Base-by-base conservation (phyloP, 2,888 invertebrate genomes). In the Pseudococcus jackbeardsleyi region DNA sequence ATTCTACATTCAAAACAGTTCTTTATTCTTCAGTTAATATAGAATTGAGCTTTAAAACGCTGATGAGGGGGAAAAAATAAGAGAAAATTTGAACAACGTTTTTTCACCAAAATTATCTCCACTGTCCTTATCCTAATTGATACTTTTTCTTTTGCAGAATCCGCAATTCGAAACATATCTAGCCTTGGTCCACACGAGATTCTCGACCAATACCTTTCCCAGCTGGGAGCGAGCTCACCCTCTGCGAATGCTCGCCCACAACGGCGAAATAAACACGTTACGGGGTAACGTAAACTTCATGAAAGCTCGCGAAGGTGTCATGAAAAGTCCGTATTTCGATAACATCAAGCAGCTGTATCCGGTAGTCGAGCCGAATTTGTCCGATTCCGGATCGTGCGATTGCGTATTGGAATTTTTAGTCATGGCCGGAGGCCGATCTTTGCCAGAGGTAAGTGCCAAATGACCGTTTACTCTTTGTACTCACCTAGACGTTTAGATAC, bases 151-250 rank as follows among this genome's bases (percentile, higher is more conserved):
- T 77, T 90, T 92, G n/a, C 93, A 96, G 96, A 94, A 94, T 92
- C 95, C 96, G 0, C 94, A 94, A 90, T 99, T 96, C 93, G 96
- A 97, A 91, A 98, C 98, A 3, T 98, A 99, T 92, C 92, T 99
- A 92, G 98, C 99, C 72, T 92, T 99, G 91, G 98, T 99, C 9
- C 99, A 99, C 92, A 99, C 99, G 68, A 94, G 99, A 90, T 99
- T 99, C 93, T 99, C 99, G 17, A 99, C 99, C 90, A 99, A 99
- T 92, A 99, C 99, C 42, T 99, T 99, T 92, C 99, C 99, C 84
- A 98, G 97, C 91, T 99, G 99, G 99, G 99, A 99, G 92, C 94
- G 99, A 90, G 99, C 99, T 22, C 99, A 99, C 93, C 99, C 99
- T 17, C 93, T 99, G 91, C 95, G 99, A 96, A 94, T 96, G 91